A percentile compares a stretch with the other conserved stretches of the same genome.
Evolutionary conservation across 2,113 vertebrate genomes (phyloP).

Genomic region (Meleagris gallopavo): DNA sequence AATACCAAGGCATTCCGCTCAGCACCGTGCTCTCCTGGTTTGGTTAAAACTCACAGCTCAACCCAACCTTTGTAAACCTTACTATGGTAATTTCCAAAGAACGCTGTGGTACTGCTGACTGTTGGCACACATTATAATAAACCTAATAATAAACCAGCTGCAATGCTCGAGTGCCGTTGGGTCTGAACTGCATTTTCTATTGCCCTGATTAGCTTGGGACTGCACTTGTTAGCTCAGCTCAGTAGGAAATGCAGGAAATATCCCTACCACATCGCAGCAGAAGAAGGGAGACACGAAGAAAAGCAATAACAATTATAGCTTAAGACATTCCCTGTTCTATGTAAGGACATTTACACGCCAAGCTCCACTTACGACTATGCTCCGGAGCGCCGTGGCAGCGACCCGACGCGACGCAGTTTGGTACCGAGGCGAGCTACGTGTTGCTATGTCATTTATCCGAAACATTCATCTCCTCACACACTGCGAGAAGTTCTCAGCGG

Average conservation of each 20-base stretch:
- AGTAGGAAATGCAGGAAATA: neutral
- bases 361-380: neutral
- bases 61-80: neutral
- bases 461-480: neutral
- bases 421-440: neutral
- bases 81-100: neutral
- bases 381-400: neutral
- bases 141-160: neutral
- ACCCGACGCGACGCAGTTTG: neutral
- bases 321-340: neutral
- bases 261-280: neutral
- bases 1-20: neutral
- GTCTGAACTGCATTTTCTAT: neutral
- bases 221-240: rapidly evolving
- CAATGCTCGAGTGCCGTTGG: neutral
- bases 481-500: neutral
- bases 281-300: neutral
- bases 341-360: neutral
- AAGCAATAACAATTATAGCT: neutral
- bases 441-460: rapidly evolving
- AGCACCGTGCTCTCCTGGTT: neutral
- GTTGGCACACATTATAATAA: neutral
- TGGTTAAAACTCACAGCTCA: neutral
- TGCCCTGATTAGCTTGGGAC: neutral
- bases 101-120: neutral